A percentile compares a stretch with the other conserved stretches of the same genome.
These are phyloP conservation scores for Cyanoramphus novaezelandiae DNA, from an alignment of 2,113 vertebrate species.

Conservation along the genomic window DNA sequence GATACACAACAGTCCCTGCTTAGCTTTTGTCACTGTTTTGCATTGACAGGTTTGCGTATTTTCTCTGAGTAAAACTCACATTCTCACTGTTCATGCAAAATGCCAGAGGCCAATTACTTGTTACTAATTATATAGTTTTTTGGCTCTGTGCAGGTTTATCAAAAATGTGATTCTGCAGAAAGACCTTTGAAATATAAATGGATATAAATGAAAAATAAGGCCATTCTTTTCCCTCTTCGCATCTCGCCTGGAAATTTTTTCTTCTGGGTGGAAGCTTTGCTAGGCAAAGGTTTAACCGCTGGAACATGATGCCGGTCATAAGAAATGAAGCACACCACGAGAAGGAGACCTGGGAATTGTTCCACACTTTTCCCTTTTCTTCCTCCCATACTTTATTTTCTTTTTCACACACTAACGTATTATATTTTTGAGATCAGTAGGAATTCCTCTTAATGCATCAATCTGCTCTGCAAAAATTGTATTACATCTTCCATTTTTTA, in stretches of 20 bases:
- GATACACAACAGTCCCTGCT: neutral
- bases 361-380: neutral
- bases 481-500: neutral
- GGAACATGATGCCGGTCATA: neutral
- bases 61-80: neutral
- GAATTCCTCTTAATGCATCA: neutral
- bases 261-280: neutral
- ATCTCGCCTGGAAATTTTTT: neutral
- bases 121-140: neutral
- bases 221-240: neutral
- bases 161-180: neutral
- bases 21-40: neutral
- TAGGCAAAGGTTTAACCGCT: neutral
- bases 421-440: neutral
- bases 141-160: neutral
- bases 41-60: neutral
- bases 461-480: neutral
- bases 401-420: neutral
- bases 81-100: neutral
- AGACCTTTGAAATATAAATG: neutral
- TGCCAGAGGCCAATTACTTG: neutral
- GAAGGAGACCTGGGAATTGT: neutral
- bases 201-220: neutral
- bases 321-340: neutral
- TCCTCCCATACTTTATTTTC: neutral